Conservation (phyloP, 1,140 invertebrate genomes). For the Nephila pilipes region DNA sequence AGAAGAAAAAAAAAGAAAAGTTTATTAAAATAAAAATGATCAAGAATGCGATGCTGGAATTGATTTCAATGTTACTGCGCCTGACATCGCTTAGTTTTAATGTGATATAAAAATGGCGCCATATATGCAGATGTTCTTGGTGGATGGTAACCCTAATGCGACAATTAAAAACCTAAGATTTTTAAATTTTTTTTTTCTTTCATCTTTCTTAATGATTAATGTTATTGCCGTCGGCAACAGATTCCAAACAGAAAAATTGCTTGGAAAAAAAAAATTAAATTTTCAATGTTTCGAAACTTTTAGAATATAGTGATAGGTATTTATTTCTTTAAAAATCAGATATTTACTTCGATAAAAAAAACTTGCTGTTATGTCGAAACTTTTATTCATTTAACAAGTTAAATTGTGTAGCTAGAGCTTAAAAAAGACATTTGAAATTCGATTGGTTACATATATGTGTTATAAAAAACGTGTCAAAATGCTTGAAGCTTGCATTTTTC, state of each 20-base stretch:
- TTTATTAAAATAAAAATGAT: constrained; percentile 61
- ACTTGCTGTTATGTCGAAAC: too few species aligned
- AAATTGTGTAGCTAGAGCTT: too few species aligned
- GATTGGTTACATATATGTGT: too few species aligned
- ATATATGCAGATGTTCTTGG: constrained; percentile 16
- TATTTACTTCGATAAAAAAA: too few species aligned
- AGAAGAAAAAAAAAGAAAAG: not conserved
- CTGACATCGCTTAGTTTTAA: constrained; percentile 50
- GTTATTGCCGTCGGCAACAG: constrained; percentile 8
- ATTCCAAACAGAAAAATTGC: not conserved
- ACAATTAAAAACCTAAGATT: constrained; percentile 25
- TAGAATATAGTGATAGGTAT: not conserved
- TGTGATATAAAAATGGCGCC: constrained; percentile 35
- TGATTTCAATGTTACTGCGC: constrained; percentile 41
- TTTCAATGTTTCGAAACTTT: not conserved
- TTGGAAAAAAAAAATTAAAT: not conserved
- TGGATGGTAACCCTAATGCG: not conserved
- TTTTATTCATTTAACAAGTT: too few species aligned
- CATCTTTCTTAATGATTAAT: not conserved
- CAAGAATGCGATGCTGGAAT: constrained; percentile 3
- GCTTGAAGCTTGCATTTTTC: too few species aligned
- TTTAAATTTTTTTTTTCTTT: not conserved
- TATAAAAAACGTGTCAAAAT: too few species aligned
- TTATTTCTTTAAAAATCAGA: not conserved
- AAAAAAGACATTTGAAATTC: too few species aligned